phyloP scores from a whole-genome alignment of 2,797 vertebrate species.

The Leptodactylus fallax region DNA sequence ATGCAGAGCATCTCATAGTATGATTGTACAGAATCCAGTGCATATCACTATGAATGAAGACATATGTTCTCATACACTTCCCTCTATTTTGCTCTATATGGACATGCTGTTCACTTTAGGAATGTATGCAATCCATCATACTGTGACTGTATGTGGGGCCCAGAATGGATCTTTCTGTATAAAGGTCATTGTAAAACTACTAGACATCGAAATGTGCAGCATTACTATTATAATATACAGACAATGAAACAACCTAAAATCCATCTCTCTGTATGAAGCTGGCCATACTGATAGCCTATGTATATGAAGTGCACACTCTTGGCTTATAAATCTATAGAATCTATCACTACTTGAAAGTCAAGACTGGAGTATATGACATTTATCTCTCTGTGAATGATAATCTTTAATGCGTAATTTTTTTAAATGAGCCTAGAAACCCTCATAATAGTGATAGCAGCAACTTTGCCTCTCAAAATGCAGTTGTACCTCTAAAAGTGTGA shows the following conservation, averaged over 20 bases:
- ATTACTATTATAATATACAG: not conserved
- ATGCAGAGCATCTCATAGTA: not conserved
- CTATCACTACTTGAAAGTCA: too few species aligned
- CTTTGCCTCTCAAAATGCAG: too few species aligned
- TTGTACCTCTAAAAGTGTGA: too few species aligned
- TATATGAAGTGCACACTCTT: not conserved
- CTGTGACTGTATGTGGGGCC: not conserved
- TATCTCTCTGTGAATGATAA: too few species aligned
- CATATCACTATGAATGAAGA: not conserved
- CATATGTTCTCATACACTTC: too few species aligned
- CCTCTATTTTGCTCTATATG: too few species aligned
- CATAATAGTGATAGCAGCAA: not conserved
- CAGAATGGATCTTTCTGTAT: not conserved
- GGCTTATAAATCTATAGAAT: too few species aligned
- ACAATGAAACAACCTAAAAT: too few species aligned
- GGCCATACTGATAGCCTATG: not conserved
- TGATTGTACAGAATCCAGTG: not conserved
- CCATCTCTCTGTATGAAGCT: not conserved
- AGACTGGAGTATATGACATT: too few species aligned
- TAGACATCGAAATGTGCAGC: not conserved
- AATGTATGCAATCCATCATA: not conserved
- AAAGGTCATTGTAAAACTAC: not conserved
- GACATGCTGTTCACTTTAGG: too few species aligned
- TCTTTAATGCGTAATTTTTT: too few species aligned
- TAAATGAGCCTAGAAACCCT: too few species aligned